phyloP scores from a whole-genome alignment of 2,888 invertebrate species.

The Drosophila cognata region DNA sequence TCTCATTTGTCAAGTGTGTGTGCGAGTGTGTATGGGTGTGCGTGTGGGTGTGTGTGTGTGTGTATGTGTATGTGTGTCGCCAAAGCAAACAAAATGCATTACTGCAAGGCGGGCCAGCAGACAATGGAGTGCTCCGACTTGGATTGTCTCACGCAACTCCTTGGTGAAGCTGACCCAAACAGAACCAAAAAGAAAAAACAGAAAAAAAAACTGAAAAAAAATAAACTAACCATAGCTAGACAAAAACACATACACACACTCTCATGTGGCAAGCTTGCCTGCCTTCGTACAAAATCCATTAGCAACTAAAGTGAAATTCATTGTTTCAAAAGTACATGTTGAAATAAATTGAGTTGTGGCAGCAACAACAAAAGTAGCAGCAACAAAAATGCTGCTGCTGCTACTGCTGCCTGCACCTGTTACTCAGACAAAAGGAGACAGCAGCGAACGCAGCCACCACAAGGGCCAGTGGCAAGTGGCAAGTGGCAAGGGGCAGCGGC shows the following conservation, averaged over 20 bases:
- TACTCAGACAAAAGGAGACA: conserved; percentile 62
- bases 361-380: conserved; percentile 48
- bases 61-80: conserved; percentile 25
- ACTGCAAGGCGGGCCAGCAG: conserved; percentile 45
- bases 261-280: conserved; percentile 28
- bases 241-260: conserved; percentile 20
- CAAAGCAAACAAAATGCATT: conserved; percentile 81
- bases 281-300: conserved; percentile 78
- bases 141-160: conserved; percentile 64
- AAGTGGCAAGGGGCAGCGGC: neutral
- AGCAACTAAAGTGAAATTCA: conserved; percentile 82
- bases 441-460: conserved; percentile 8
- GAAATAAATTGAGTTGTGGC: conserved; percentile 82
- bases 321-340: conserved; percentile 82
- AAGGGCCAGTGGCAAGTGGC: conserved; percentile 4
- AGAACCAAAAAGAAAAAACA: conserved; percentile 26
- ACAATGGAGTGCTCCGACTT: conserved; percentile 47
- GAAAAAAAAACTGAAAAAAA: conserved; percentile 15
- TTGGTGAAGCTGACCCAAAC: conserved; percentile 70
- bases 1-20: conserved; percentile 72
- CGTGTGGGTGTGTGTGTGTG: conserved; percentile 17
- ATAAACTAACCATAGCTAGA: conserved; percentile 17
- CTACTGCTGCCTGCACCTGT: conserved; percentile 70
- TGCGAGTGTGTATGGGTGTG: conserved; percentile 28
- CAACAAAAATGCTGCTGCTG: conserved; percentile 49